phyloP scores from a whole-genome alignment of 1,140 invertebrate species.

The Geopemphigus sp. region DNA sequence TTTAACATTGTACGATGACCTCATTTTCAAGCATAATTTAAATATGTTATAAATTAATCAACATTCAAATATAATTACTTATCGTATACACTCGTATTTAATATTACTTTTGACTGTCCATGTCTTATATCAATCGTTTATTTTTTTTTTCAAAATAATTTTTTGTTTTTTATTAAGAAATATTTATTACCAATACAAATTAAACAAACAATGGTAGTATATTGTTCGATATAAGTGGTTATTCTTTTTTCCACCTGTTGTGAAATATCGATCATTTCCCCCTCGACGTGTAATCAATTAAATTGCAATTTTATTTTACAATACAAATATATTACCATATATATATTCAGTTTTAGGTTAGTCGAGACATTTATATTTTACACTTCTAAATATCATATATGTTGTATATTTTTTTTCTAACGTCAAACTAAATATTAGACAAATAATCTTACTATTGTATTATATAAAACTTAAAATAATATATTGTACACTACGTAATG shows the following conservation, averaged over 20 bases:
- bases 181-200: not conserved
- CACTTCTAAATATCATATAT: too few species aligned
- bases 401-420: too few species aligned
- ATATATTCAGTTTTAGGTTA: not conserved
- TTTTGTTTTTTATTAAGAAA: not conserved
- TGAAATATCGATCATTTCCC: too few species aligned
- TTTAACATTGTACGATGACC: not conserved
- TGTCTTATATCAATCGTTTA: not conserved
- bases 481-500: not conserved
- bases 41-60: not conserved
- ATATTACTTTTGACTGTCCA: not conserved
- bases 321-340: not conserved
- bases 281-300: not conserved
- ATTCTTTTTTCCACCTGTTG: too few species aligned
- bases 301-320: not conserved
- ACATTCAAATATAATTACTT: not conserved
- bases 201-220: not conserved
- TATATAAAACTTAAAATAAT: conserved; percentile 4
- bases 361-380: not conserved
- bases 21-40: not conserved
- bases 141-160: not conserved
- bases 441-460: too few species aligned
- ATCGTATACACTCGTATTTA: not conserved
- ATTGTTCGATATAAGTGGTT: too few species aligned
- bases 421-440: too few species aligned